Conservation (phyloP, 2,113 vertebrate species). For the Mirounga angustirostris region DNA sequence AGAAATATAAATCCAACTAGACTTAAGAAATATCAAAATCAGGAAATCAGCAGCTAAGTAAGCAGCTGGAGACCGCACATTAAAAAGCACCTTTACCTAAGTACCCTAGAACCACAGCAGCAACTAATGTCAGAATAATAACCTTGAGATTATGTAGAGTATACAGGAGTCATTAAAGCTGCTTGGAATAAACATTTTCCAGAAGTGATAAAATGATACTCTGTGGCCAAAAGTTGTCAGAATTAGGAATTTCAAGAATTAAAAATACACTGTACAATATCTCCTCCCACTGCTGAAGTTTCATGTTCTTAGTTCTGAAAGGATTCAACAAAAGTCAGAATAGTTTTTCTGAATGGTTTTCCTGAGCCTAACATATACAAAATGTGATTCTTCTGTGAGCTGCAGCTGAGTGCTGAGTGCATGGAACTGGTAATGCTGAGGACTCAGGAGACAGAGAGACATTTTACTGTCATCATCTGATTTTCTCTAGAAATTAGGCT, state of each 20-base stretch:
- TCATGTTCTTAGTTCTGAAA: constrained; percentile 81
- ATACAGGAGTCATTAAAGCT: constrained; percentile 86
- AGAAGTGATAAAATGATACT: constrained; percentile 88
- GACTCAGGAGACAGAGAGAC: constrained; percentile 88
- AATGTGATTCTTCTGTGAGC: constrained; percentile 92
- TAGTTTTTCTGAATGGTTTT: constrained; percentile 82
- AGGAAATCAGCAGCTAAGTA: constrained; percentile 66
- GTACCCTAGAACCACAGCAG: constrained; percentile 84
- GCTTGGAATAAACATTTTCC: constrained; percentile 89
- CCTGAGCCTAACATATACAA: constrained; percentile 91
- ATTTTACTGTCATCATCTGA: constrained; percentile 85
- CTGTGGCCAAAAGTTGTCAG: constrained; percentile 85
- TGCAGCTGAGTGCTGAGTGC: constrained; percentile 87
- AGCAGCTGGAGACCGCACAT: constrained; percentile 71
- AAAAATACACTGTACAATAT: constrained; percentile 89
- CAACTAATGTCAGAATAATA: constrained; percentile 82
- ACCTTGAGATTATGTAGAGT: constrained; percentile 83
- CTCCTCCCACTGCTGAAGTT: constrained; percentile 83
- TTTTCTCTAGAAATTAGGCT: background rate
- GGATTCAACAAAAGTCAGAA: constrained; percentile 83
- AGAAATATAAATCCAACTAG: constrained; percentile 76
- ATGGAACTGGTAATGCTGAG: constrained; percentile 84
- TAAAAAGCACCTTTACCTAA: constrained; percentile 77
- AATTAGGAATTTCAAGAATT: constrained; percentile 90
- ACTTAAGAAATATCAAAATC: constrained; percentile 80